Percentiles rank a stretch among this genome's conserved stretches.
phyloP scores from a whole-genome alignment of 2,888 invertebrate genomes.

The Eupithecia inturbata region DNA sequence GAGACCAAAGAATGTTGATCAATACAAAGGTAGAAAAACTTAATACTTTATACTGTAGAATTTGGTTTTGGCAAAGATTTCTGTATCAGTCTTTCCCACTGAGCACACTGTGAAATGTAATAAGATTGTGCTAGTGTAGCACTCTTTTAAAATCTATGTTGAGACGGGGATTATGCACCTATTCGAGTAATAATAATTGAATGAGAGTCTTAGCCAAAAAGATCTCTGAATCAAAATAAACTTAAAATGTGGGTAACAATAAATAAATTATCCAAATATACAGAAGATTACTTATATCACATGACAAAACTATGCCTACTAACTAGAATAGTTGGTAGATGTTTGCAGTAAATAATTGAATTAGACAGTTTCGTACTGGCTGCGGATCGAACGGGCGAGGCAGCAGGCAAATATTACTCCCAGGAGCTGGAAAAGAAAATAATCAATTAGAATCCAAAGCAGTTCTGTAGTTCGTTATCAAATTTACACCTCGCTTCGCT shows the following conservation, averaged over 20 bases:
- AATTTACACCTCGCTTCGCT: background rate
- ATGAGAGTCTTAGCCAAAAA: slow-evolving; percentile 37
- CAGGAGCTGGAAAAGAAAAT: slow-evolving; percentile 86
- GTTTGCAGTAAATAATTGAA: slow-evolving; percentile 17
- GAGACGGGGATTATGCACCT: slow-evolving; percentile 20
- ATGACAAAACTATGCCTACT: slow-evolving; percentile 41
- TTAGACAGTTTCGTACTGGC: slow-evolving; percentile 95
- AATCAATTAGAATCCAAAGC: background rate
- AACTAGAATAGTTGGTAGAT: slow-evolving; percentile 26
- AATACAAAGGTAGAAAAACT: slow-evolving; percentile 54
- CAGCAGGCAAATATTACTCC: slow-evolving; percentile 97
- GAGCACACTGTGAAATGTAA: slow-evolving; percentile 65
- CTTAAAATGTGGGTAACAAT: slow-evolving; percentile 51
- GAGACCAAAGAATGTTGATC: slow-evolving; percentile 21
- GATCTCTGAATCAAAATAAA: slow-evolving; percentile 40
- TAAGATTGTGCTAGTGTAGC: slow-evolving; percentile 55
- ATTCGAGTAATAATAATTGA: slow-evolving; percentile 38
- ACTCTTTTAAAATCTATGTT: slow-evolving; percentile 26
- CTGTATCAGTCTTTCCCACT: slow-evolving; percentile 77
- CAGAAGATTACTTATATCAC: slow-evolving; percentile 58
- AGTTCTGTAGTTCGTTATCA: background rate
- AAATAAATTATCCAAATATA: slow-evolving; percentile 60
- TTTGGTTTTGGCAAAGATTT: slow-evolving; percentile 59
- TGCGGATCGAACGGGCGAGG: slow-evolving; percentile 95
- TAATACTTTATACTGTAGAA: slow-evolving; percentile 35